Evolutionary conservation across 2,113 vertebrate species (phyloP).

Genomic region (Thinocorus orbignyianus): DNA sequence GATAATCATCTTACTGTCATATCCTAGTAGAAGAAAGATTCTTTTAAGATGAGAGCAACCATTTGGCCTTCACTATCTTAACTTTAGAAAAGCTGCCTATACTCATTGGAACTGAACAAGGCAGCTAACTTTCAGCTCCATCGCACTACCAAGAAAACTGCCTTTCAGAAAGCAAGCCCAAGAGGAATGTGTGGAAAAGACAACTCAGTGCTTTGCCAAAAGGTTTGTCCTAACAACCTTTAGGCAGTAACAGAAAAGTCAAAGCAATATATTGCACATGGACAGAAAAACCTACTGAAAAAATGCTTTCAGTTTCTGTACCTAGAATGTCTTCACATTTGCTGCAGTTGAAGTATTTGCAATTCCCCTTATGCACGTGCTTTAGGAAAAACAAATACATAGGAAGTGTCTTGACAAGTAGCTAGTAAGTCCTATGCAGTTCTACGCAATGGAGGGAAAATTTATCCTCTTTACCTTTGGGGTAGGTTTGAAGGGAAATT

Average conservation of each 20-base stretch:
- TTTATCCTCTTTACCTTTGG: background rate
- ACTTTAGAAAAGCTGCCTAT: background rate
- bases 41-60: background rate
- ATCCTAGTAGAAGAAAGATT: background rate
- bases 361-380: background rate
- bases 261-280: background rate
- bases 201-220: background rate
- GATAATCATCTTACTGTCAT: background rate
- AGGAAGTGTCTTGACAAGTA: background rate
- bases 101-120: background rate
- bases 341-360: background rate
- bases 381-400: background rate
- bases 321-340: background rate
- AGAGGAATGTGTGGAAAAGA: background rate
- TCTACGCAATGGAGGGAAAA: background rate
- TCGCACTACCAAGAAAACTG: background rate
- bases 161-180: background rate
- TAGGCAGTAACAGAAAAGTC: background rate
- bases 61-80: background rate
- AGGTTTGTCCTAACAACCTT: background rate
- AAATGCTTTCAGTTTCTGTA: background rate
- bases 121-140: background rate
- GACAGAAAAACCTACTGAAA: background rate
- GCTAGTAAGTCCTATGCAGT: background rate
- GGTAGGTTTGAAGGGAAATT: background rate